Base-by-base conservation (phyloP, 2,113 vertebrate species). In the Indicator maculatus region DNA sequence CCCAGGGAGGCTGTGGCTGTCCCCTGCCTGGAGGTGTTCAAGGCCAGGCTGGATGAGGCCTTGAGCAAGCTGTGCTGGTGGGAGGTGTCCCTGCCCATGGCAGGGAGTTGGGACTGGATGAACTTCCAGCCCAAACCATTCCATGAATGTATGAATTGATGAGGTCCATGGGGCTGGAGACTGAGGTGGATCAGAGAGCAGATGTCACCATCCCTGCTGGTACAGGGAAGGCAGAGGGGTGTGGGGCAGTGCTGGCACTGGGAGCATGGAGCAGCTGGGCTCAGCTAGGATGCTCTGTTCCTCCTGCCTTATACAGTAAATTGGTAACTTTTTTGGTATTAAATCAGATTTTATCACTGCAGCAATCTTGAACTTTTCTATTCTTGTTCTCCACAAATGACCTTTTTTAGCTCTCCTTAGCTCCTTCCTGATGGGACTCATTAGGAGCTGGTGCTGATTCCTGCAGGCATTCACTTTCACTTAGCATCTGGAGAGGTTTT, bases 301-400 rank as follows among this genome's bases (percentile, higher is more conserved):
- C 75, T 75, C 88, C 93, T 97, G 93, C 96, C 96, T 95, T 97
- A 96, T 97, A 97, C 94, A 97, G 96, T 96, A 95, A 97, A 96
- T 95, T 93, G 80, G 93, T 94, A 31, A 94, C 77, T 88, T 95
- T 94, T 94, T 96, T 97, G 93, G 86, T 92, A 79, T 95, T 91
- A 92, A 97, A 96, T 88, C 92, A 96, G 91, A 78, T 95, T 95
- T 96, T 97, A 97, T 96, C 96, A 76, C 92, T 9, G 80, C 93
- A 83, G 91, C 76, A 86, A 41, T 95, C 93, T 95, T 90, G 53
- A 93, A 93, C 85, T 96, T 96, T 94, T 96, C 94, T 97, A 95
- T 97, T 97, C 94, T 95, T 47, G 92, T 88, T 96, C 93, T 93
- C 65, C 65, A 55, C 80, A 96, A 96, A 97, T 95, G 83, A 95